Evolutionary conservation across 2,797 vertebrate genomes (phyloP), one percentile per base, ranked within the genome.

Genomic region (Emys orbicularis): DNA sequence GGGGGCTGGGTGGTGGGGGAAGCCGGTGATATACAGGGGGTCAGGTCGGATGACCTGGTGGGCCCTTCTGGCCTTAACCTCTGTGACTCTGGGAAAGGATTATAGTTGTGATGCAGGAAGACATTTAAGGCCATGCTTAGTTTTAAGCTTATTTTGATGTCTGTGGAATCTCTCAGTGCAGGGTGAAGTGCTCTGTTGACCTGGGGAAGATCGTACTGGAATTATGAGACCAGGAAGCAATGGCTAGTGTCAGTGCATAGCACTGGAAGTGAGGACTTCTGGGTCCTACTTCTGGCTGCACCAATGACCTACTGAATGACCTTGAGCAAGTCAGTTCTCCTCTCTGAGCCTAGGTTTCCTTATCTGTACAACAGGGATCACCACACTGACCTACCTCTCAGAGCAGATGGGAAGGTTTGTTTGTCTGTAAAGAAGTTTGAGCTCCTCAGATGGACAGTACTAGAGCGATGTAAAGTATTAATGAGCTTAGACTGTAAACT

Each of bases 151-250:
- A 54, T 23, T 16, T 8, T 68, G 74, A 76, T 54, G 65, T 1
- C 2, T 9, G 44, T 10, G 44, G 90, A 79, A 83, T 23, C 2
- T 23, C 2, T 80, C 49, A 68, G n/a, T 18, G 15, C 0, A 0
- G 18, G 44, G 2, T 61, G 57, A 68, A 37, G 61, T 41, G 29
- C 56, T 50, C 18, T 23, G 0, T 27, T 44, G 72, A 47, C 25
- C 41, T 15, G 4, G 23, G 72, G 72, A 76, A 44, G 41, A 76
- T 37, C 18, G 41, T 15, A 12, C 23, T 76, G 41, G 23, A 44
- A 47, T 76, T 44, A 27, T n/a, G 34, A 68, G 34, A n/a, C 61
- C 34, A 44, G 25, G 12, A 44, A 27, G 25, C 41, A 44, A 37
- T 47, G 12, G 6, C 41, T 44, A 4, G 37, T 27, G 72, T 47